Percentiles rank a stretch among this genome's conserved stretches.
phyloP scores from a whole-genome alignment of 2,888 invertebrate species.

The Amiota communis region DNA sequence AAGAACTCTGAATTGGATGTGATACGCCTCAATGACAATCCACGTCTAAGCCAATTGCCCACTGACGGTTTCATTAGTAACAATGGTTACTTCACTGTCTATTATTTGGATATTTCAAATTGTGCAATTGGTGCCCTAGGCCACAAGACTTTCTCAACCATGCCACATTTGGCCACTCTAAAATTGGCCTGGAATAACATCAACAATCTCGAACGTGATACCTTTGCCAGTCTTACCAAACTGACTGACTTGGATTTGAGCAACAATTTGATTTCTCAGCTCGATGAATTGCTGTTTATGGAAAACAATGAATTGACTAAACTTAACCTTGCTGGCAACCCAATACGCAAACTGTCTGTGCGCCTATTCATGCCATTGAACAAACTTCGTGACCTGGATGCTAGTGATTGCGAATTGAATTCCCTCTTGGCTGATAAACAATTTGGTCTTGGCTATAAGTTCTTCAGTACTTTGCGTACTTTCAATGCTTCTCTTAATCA shows the following conservation, averaged over 20 bases:
- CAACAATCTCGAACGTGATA: constrained; percentile 75
- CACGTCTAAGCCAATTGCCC: constrained; percentile 79
- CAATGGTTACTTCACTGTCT: constrained; percentile 78
- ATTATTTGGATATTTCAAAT: constrained; percentile 82
- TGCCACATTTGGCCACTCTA: constrained; percentile 80
- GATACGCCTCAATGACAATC: constrained; percentile 82
- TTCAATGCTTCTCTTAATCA: constrained; percentile 75
- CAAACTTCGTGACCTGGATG: constrained; percentile 79
- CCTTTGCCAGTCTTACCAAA: constrained; percentile 76
- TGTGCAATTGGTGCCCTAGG: constrained; percentile 80
- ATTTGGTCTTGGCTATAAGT: constrained; percentile 67
- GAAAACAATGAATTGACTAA: constrained; percentile 78
- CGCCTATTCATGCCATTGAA: constrained; percentile 79
- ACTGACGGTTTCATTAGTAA: constrained; percentile 79
- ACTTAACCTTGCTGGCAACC: constrained; percentile 83
- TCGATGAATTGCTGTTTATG: constrained; percentile 79
- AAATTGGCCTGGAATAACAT: constrained; percentile 81
- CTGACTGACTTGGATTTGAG: constrained; percentile 82
- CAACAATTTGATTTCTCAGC: constrained; percentile 78
- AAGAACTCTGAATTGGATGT: constrained; percentile 81
- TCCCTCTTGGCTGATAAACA: constrained; percentile 78
- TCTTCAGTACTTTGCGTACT: constrained; percentile 76
- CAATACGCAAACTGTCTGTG: constrained; percentile 79
- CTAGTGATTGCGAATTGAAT: constrained; percentile 81
- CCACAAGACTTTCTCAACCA: constrained; percentile 80